These are phyloP conservation scores for Apocheima hispidaria DNA, from an alignment of 2,888 invertebrate species.

Conservation along the genomic window DNA sequence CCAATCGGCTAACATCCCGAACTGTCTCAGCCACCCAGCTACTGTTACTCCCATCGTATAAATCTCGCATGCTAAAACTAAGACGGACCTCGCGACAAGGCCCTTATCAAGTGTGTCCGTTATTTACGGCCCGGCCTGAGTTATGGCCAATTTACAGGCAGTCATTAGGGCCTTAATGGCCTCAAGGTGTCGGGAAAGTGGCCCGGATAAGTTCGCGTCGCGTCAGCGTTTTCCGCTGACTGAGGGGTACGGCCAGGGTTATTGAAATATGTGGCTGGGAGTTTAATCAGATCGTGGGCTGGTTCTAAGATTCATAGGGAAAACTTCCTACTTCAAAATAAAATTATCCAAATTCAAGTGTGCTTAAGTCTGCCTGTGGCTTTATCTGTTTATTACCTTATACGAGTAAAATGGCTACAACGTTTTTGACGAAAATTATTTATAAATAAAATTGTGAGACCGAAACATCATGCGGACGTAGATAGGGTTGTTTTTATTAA, in stretches of 20 bases:
- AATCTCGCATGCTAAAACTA: slow-evolving; percentile 79
- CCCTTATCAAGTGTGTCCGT: slow-evolving; percentile 81
- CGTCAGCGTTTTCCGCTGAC: slow-evolving; percentile 63
- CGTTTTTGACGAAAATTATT: no score
- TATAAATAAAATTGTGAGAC: no score
- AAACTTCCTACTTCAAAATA: not conserved
- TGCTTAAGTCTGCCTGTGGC: no score
- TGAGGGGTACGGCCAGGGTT: slow-evolving; percentile 55
- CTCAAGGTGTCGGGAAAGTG: slow-evolving; percentile 83
- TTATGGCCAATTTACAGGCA: slow-evolving; percentile 86
- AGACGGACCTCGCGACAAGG: slow-evolving; percentile 81
- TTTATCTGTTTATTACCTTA: no score
- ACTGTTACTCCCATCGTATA: slow-evolving; percentile 55
- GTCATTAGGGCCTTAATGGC: slow-evolving; percentile 85
- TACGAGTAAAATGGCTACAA: no score
- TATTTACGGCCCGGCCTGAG: slow-evolving; percentile 81
- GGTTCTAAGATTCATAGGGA: not conserved
- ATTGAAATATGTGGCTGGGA: slow-evolving; percentile 27
- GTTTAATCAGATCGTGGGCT: slow-evolving; percentile 35
- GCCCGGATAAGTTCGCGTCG: slow-evolving; percentile 71
- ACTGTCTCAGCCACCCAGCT: not conserved
- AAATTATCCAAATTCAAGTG: no score
- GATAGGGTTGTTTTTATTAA: no score
- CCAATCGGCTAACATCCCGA: not conserved
- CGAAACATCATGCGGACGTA: no score